Evolutionary conservation across 2,113 vertebrate genomes (phyloP).

Genomic region (Alces alces): DNA sequence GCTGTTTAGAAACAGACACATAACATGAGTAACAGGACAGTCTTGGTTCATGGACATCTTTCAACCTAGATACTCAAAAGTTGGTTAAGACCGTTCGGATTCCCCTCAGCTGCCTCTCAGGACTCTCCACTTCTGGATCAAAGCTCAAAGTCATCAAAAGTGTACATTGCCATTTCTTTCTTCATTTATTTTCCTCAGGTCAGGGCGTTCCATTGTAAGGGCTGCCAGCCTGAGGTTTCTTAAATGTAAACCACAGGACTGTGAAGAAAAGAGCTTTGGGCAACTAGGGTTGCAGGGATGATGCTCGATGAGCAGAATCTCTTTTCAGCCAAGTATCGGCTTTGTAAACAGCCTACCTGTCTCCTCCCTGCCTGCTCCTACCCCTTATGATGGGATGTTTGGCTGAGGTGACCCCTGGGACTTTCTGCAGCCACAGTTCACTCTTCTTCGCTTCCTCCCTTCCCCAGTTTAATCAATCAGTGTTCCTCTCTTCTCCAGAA

Average conservation of each 20-base stretch:
- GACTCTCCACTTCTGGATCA: background rate
- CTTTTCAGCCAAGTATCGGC: background rate
- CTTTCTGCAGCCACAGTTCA: background rate
- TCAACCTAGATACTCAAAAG: background rate
- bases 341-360: background rate
- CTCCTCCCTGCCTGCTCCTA: background rate
- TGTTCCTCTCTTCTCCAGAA: background rate
- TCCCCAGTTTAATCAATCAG: background rate
- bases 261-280: background rate
- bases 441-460: background rate
- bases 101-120: background rate
- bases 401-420: background rate
- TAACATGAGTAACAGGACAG: background rate
- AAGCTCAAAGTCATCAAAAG: background rate
- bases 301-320: fast-evolving
- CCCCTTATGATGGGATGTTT: background rate
- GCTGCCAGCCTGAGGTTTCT: background rate
- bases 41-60: background rate
- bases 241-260: background rate
- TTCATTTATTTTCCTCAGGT: background rate
- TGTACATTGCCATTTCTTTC: background rate
- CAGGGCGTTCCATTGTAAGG: background rate
- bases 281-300: background rate
- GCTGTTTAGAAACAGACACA: background rate
- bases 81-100: background rate